Percentiles rank a stretch among this genome's conserved stretches.
Evolutionary conservation across 2,113 vertebrate species (phyloP).

Genomic region (Rattus norvegicus): DNA sequence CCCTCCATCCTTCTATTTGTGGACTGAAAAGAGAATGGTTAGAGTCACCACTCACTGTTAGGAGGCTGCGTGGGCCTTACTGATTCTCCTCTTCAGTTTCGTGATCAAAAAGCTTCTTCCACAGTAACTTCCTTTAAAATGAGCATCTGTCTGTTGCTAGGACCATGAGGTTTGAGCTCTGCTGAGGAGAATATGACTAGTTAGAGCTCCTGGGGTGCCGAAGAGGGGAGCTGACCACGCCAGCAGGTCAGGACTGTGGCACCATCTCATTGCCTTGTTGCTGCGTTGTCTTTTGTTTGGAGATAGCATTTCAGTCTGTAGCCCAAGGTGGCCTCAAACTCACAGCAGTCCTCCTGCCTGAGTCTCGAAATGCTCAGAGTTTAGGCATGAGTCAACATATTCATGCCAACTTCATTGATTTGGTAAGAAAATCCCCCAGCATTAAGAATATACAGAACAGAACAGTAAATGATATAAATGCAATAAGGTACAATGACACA

Average conservation of each 20-base stretch:
- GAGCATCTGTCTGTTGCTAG: neutral
- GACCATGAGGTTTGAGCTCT: neutral
- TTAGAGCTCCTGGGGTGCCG: neutral
- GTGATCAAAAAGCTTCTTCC: neutral
- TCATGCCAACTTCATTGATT: neutral
- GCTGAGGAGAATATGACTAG: neutral
- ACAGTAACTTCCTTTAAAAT: constrained; percentile 44
- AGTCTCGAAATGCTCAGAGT: neutral
- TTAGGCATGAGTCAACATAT: neutral
- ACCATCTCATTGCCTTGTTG: neutral
- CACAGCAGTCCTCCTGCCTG: neutral
- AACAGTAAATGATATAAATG: neutral
- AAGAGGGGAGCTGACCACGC: neutral
- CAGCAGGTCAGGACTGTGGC: neutral
- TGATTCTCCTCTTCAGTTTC: neutral
- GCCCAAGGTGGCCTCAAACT: neutral
- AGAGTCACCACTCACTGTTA: neutral
- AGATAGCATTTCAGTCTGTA: neutral
- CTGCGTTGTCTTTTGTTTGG: neutral
- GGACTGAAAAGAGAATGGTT: neutral
- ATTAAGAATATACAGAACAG: neutral
- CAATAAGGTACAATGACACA: neutral
- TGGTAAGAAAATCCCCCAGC: neutral
- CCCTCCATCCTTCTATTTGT: neutral
- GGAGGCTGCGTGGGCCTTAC: neutral